These are phyloP conservation scores for Petrolisthes manimaculis DNA, from an alignment of 2,888 invertebrate species.

Conservation along the genomic window DNA sequence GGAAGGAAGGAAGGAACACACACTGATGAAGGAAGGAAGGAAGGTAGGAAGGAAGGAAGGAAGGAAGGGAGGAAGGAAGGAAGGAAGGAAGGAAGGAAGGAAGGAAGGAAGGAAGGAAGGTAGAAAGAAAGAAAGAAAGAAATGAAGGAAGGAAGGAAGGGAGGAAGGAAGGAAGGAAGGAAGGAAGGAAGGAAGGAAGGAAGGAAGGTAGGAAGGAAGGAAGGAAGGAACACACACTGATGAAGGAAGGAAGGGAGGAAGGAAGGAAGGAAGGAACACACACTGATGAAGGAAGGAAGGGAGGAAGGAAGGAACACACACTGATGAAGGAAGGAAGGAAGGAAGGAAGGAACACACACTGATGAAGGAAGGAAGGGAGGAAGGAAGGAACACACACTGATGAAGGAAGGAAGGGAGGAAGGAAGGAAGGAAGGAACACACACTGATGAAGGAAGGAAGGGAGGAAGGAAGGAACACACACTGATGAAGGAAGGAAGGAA, in stretches of 20 bases:
- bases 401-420: neutral
- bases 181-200: neutral
- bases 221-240: neutral
- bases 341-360: neutral
- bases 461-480: too few relatives aligned
- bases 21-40: neutral
- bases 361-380: conserved; percentile 5
- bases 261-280: neutral
- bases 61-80: neutral
- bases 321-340: neutral
- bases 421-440: neutral
- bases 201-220: neutral
- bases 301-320: too few relatives aligned
- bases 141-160: conserved; percentile 11
- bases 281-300: neutral
- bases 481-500: too few relatives aligned
- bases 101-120: neutral
- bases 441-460: neutral
- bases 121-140: neutral
- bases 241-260: neutral
- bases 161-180: neutral
- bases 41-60: neutral
- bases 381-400: neutral
- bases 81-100: neutral
- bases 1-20: too few relatives aligned